Percentiles rank a stretch among this genome's conserved stretches.
phyloP scores from a whole-genome alignment of 2,797 vertebrate species.

The Aselliscus stoliczkanus region DNA sequence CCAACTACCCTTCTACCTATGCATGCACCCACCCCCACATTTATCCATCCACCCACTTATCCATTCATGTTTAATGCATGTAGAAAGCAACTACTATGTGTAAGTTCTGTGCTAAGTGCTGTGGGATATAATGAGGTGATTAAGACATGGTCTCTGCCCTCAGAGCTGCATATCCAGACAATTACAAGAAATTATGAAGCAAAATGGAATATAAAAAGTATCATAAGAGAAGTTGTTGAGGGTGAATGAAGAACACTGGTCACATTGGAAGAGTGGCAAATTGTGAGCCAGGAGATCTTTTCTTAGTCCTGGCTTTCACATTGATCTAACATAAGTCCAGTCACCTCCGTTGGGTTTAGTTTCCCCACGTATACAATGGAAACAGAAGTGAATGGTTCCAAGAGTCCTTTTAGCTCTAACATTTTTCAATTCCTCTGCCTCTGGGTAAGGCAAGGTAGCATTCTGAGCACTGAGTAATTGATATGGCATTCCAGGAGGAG shows the following conservation, averaged over 20 bases:
- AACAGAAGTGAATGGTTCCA: neutral
- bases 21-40: too few species aligned
- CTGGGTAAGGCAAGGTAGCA: neutral
- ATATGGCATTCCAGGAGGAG: neutral
- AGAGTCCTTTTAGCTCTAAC: neutral
- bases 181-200: neutral
- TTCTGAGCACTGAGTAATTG: neutral
- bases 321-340: neutral
- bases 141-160: neutral
- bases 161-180: neutral
- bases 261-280: neutral
- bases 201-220: neutral
- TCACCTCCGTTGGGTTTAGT: neutral
- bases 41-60: too few species aligned
- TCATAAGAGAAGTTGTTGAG: neutral
- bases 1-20: fast-evolving
- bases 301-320: neutral
- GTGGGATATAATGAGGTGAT: neutral
- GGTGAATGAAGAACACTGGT: neutral
- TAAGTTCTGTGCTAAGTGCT: neutral
- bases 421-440: neutral
- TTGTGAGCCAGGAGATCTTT: neutral
- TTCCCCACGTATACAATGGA: neutral
- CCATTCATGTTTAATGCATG: neutral
- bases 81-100: neutral